Conservation (phyloP, 2,113 vertebrate species). For the Furnarius figulus region DNA sequence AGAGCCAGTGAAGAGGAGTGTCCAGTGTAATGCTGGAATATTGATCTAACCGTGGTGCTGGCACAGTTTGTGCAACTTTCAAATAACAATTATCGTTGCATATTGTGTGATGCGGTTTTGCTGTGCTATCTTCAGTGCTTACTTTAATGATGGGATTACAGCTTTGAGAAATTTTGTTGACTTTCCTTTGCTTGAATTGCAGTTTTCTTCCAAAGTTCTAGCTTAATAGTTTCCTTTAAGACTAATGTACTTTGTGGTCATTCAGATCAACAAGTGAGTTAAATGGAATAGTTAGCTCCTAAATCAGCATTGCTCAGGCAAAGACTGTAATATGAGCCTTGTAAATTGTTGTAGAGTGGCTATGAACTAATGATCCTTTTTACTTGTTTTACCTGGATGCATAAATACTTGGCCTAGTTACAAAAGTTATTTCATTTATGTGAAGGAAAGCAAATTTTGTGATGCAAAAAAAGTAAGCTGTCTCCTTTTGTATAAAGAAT, state of each 20-base stretch:
- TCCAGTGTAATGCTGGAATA: background rate
- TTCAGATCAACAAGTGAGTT: background rate
- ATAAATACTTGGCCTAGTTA: background rate
- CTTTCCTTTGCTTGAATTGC: background rate
- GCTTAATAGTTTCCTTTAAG: background rate
- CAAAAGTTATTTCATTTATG: background rate
- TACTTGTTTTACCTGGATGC: background rate
- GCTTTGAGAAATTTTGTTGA: background rate
- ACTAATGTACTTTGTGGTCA: background rate
- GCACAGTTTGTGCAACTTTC: rapidly evolving
- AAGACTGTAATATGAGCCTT: background rate
- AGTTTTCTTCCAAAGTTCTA: background rate
- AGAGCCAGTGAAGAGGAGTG: background rate
- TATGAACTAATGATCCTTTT: background rate
- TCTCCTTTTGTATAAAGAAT: background rate
- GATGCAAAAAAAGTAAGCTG: background rate
- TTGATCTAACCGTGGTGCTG: background rate
- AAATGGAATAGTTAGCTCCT: background rate
- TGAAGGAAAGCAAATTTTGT: background rate
- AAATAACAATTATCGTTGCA: background rate
- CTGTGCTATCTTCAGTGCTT: background rate
- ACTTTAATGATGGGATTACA: background rate
- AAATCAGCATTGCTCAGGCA: background rate
- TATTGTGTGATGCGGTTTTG: background rate
- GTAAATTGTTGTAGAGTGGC: background rate